Percentiles rank a stretch among this genome's conserved stretches.
phyloP scores from a whole-genome alignment of 1,140 invertebrate genomes.

The Trichoplusia ni region DNA sequence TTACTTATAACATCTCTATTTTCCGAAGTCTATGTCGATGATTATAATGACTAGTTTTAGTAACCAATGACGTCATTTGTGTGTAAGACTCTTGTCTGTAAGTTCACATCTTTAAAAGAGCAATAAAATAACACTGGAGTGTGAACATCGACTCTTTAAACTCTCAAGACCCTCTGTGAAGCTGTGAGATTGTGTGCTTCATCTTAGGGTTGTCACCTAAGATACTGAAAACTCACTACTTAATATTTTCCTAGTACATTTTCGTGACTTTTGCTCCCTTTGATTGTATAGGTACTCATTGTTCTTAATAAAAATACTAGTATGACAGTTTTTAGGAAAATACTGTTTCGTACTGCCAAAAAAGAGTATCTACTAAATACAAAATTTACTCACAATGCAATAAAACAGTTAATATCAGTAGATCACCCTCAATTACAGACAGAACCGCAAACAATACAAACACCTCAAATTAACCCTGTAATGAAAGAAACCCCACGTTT shows the following conservation, averaged over 20 bases:
- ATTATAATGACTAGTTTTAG: neutral
- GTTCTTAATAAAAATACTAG: no score
- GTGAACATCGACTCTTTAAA: no score
- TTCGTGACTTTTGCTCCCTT: no score
- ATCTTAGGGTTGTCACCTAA: neutral
- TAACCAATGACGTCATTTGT: neutral
- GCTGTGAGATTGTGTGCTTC: neutral
- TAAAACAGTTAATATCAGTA: neutral
- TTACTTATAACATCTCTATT: no score
- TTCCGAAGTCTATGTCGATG: neutral
- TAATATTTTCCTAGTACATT: neutral
- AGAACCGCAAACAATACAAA: neutral
- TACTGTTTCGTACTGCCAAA: no score
- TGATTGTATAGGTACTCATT: no score
- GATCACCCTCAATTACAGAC: neutral
- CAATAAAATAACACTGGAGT: conserved; percentile 9
- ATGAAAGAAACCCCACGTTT: conserved; percentile 15
- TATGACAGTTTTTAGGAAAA: no score
- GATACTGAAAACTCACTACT: neutral
- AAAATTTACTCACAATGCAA: no score
- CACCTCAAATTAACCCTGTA: conserved; percentile 22
- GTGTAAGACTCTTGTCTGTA: neutral
- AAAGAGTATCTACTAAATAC: no score
- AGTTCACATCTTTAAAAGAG: conserved; percentile 17
- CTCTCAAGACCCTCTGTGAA: conserved; percentile 1